Base-by-base conservation (phyloP, 1,140 invertebrate species). In the Neuroterus valhalla region DNA sequence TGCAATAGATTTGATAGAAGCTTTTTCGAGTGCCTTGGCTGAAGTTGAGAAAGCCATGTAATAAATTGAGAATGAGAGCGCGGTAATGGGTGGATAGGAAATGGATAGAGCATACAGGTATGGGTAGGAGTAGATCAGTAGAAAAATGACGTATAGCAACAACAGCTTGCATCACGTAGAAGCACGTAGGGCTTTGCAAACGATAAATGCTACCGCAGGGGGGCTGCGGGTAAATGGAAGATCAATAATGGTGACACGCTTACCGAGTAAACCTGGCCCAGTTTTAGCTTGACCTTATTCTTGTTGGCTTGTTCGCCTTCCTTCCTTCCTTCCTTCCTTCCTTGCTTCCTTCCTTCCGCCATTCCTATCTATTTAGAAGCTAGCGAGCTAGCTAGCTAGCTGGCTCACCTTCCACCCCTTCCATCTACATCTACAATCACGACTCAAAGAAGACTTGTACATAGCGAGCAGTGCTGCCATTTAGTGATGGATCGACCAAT, bases 181-280 rank as follows among this genome's bases (percentile, higher is more conserved):
- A 14, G 31, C 23, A 12, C 31, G 23, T 62, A 62, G 55, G 55
- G 55, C 26, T n/a, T n/a, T 62, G 23, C 23, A 62, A 62, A 62
- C 55, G 55, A 62, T 66, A 71, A 38, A 19, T 48, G 43, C n/a
- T 68, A 38, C 31, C 68, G 73, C 70, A 71, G 66, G 78, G 78
- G 78, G 76, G 80, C 69, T 81, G 79, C 76, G 73, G 77, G 81
- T 79, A 75, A 76, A 81, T 78, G 78, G 66, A 71, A 74, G 80
- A 89, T 90, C 88, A 86, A 90, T 91, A 89, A 70, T 80, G 80
- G 78, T 87, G 89, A 89, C 87, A 87, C 77, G 87, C 82, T 89
- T 89, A 89, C 88, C 87, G 86, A 88, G 87, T 90, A 89, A 89
- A 89, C 88, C 86, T 89, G 88, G 82, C 88, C 88, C 78, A 86